Evolutionary conservation across 2,797 vertebrate genomes (phyloP), one percentile per base, ranked within the genome.

Genomic region (Spatula clypeata): DNA sequence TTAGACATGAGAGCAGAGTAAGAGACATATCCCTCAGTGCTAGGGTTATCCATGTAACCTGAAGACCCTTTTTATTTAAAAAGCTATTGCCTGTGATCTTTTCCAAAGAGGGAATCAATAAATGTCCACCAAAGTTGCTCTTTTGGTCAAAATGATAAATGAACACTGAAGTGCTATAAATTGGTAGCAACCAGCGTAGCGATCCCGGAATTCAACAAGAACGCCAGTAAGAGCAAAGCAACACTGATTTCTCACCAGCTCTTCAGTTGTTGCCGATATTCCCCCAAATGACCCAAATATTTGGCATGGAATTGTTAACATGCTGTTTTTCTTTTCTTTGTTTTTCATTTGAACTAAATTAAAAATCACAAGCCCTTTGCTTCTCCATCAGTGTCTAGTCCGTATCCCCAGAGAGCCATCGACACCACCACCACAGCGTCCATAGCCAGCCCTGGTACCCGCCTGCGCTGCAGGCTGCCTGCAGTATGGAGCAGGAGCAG

Each of bases 81-180:
- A 96, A 95, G 60, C 88, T 80, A 60, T 89, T 80, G 65, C 94
- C 93, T 95, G 77, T 97, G 96, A 95, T 97, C 83, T 96, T 89
- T 94, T 94, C 96, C 90, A 94, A 94, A 95, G 92, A 93, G 19
- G 91, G 97, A 97, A 98, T 98, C 96, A 97, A 97, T 97, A 96
- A 97, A 97, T 92, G 91, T 91, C 95, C 80, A 79, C 93, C 42
- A 83, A 96, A 94, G 95, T 92, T 96, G 91, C 53, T 97, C 96
- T 97, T 97, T 93, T 94, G 84, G 95, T 96, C 73, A 79, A 95
- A 96, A 94, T 96, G 92, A 97, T 97, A 95, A 94, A 95, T 95
- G 95, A 94, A 74, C 86, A 87, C 86, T 0, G 29, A 96, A 92
- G 74, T 55, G 27, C 62, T 92, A 91, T 97, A 97, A 95, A 92